Conservation (phyloP, 2,113 vertebrate species). For the Epinephelus fuscoguttatus region DNA sequence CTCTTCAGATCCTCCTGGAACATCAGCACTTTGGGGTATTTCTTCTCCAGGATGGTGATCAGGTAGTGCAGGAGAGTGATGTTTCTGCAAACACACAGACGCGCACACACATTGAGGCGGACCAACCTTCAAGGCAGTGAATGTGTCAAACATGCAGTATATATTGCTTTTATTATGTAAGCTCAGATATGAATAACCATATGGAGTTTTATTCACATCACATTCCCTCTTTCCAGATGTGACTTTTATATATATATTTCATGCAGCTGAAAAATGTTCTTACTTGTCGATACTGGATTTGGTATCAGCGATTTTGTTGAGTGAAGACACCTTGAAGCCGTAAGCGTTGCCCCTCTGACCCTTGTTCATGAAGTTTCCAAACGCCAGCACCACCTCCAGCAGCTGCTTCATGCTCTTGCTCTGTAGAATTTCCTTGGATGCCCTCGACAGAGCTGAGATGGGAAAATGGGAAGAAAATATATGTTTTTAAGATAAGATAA, state of each 20-base stretch:
- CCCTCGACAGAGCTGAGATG: slow-evolving; percentile 88
- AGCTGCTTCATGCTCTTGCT: slow-evolving; percentile 94
- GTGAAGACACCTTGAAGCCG: slow-evolving; percentile 97
- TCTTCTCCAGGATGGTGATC: slow-evolving; percentile 98
- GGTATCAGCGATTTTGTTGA: slow-evolving; percentile 99
- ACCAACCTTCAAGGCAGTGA: neutral
- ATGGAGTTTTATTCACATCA: slow-evolving; percentile 1
- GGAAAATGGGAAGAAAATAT: neutral
- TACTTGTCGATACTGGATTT: slow-evolving; percentile 99
- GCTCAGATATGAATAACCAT: slow-evolving; percentile 19
- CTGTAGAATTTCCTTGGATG: slow-evolving; percentile 93
- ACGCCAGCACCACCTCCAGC: slow-evolving; percentile 96
- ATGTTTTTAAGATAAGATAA: neutral
- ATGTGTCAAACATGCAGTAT: slow-evolving; percentile 20
- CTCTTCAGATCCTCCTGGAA: slow-evolving; percentile 92
- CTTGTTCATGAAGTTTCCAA: slow-evolving; percentile 99
- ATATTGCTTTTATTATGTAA: slow-evolving; percentile 14
- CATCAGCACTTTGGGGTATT: slow-evolving; percentile 94
- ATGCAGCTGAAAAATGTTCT: slow-evolving; percentile 65
- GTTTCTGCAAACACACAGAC: slow-evolving; percentile 85
- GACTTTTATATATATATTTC: slow-evolving; percentile 14
- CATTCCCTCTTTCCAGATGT: slow-evolving; percentile 40
- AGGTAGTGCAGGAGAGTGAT: slow-evolving; percentile 98
- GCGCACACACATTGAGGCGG: neutral
- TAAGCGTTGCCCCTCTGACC: slow-evolving; percentile 97